Evolutionary conservation across 2,888 invertebrate species (phyloP), one percentile per base, ranked within the genome.

Genomic region (Yponomeuta cagnagella): DNA sequence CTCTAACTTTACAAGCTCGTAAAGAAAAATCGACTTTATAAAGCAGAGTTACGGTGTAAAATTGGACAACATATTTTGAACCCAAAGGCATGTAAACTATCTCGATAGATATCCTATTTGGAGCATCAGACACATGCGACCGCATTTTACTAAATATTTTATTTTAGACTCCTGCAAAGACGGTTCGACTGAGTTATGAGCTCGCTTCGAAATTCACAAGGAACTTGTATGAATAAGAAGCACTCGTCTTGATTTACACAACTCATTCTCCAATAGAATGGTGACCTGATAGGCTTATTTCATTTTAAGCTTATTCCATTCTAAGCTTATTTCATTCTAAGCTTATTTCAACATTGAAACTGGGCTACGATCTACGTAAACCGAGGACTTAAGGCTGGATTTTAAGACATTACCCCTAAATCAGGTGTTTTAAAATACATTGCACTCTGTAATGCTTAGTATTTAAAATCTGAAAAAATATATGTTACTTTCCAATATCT

Each of bases 121-220:
- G 77, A 80, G 79, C 81, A 82, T 86, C 84, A 84, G 81, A 78
- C 80, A 82, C 83, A 82, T 84, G 82, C 82, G 80, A 83, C 78
- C 76, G 77, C 77, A 79, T 83, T 82, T 78, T 79, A 78, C 80
- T 83, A 83, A 83, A 83, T 84, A 80, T 83, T 81, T 82, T 83
- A 80, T 78, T 78, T 78, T 77, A 75, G 74, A 68, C 43, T 70
- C 10, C 74, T 76, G 82, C 79, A 80, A 81, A 78, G 76, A 77
- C 76, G 76, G 74, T 79, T 48, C 58, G 23, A 77, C 76, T 79
- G 78, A 82, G 77, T 84, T 81, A 82, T 79, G 81, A 75, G 75
- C 73, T 77, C 74, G 78, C 76, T 79, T 79, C 77, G 77, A 82
- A 85, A 82, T 82, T 81, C 80, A 79, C 78, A 75, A 77, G 76